A percentile compares a stretch with the other conserved stretches of the same genome.
Conservation (phyloP, 2,888 invertebrate species). For the Anagyrus pseudococci region DNA sequence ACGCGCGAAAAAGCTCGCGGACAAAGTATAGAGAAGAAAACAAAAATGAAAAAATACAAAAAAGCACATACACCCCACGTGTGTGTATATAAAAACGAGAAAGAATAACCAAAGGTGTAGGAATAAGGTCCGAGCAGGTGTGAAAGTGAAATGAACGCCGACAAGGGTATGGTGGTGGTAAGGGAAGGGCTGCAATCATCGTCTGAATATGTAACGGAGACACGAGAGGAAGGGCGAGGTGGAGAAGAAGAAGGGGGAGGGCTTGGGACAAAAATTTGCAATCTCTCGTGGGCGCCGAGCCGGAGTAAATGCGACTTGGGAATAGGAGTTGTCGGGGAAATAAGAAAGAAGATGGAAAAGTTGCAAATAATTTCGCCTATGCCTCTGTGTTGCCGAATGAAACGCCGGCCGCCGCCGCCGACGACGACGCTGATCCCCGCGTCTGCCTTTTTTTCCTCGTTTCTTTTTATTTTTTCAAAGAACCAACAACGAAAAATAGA, state of each 20-base stretch:
- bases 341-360: conserved; percentile 14
- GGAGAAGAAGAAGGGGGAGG: neutral
- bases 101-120: too few species aligned
- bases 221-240: too few species aligned
- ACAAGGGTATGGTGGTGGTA: neutral
- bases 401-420: neutral
- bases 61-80: too few species aligned
- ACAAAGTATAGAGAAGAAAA: too few species aligned
- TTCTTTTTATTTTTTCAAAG: neutral
- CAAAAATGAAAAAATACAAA: too few species aligned
- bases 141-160: neutral
- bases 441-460: neutral
- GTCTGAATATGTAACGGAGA: conserved; percentile 1
- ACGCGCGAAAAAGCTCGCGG: too few species aligned
- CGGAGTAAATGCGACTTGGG: conserved; percentile 10
- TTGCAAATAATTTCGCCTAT: conserved; percentile 1
- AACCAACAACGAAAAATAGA: too few species aligned
- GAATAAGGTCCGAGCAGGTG: neutral
- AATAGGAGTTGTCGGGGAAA: conserved; percentile 5
- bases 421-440: neutral
- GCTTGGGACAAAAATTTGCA: conserved; percentile 7
- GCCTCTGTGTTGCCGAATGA: neutral
- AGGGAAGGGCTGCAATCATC: neutral
- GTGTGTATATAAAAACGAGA: too few species aligned
- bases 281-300: conserved; percentile 13